phyloP scores from a whole-genome alignment of 2,888 invertebrate genomes.

The Melanostoma mellinum region DNA sequence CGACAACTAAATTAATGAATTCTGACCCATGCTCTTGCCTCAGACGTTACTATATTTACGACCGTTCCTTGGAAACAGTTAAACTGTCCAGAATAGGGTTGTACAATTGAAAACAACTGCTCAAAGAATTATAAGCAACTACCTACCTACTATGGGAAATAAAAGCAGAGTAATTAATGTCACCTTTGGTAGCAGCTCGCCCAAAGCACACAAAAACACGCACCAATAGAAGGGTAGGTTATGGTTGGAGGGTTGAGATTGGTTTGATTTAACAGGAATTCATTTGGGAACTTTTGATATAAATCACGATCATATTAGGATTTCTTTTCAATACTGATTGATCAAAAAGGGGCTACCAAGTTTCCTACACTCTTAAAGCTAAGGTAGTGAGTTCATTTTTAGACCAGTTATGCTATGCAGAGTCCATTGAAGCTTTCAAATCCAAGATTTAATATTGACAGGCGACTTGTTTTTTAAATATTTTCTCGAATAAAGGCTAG shows the following conservation, averaged over 20 bases:
- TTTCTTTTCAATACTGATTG: not conserved
- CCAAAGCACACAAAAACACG: slow-evolving; percentile 26
- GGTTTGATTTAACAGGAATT: slow-evolving; percentile 7
- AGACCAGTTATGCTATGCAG: too few relatives aligned
- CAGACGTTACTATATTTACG: slow-evolving; percentile 31
- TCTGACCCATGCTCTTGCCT: slow-evolving; percentile 52
- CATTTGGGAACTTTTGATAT: not conserved
- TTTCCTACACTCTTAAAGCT: too few relatives aligned
- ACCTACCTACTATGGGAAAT: slow-evolving; percentile 16
- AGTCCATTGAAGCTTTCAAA: too few relatives aligned
- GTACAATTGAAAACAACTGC: slow-evolving; percentile 24
- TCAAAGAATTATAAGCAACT: slow-evolving; percentile 7
- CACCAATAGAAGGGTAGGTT: slow-evolving; percentile 26
- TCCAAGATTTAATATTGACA: too few relatives aligned
- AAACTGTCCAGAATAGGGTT: slow-evolving; percentile 27
- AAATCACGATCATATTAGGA: not conserved
- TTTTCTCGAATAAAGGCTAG: too few relatives aligned
- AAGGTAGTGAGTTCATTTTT: too few relatives aligned
- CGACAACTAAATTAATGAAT: slow-evolving; percentile 70
- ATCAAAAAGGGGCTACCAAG: not conserved
- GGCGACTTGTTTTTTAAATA: too few relatives aligned
- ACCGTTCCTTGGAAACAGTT: slow-evolving; percentile 14
- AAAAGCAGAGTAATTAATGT: slow-evolving; percentile 43
- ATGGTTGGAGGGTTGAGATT: slow-evolving; percentile 1
- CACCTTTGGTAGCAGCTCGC: slow-evolving; percentile 39